These are phyloP conservation scores for Prolemur simus DNA, from an alignment of 2,113 vertebrate species.

Conservation along the genomic window DNA sequence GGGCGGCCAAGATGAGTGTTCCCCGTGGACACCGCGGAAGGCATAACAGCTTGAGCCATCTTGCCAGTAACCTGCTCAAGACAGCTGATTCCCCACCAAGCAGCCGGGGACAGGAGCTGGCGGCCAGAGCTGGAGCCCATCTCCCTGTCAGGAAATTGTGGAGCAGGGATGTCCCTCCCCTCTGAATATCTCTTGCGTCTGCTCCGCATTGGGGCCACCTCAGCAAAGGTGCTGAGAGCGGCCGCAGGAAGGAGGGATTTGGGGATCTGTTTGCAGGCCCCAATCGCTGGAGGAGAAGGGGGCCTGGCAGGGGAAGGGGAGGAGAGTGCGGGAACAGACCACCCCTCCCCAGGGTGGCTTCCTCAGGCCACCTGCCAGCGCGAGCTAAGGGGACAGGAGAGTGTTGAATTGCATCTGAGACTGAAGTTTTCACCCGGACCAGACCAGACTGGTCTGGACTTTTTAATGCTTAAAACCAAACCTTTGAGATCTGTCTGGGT, in stretches of 20 bases:
- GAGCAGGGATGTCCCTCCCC: not conserved
- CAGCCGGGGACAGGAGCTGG: not conserved
- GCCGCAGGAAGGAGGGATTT: not conserved
- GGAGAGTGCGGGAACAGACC: not conserved
- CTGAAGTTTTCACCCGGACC: not conserved
- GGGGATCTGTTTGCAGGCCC: not conserved
- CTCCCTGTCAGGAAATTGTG: not conserved
- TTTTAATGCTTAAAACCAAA: not conserved
- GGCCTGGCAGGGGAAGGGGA: too few species aligned
- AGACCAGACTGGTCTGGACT: not conserved
- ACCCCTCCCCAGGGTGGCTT: not conserved
- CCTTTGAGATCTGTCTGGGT: not conserved
- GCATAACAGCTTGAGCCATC: not conserved
- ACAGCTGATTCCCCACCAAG: not conserved
- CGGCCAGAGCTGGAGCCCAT: not conserved
- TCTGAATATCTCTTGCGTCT: rapidly evolving
- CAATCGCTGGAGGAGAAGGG: not conserved
- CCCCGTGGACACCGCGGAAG: not conserved
- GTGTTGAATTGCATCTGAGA: not conserved
- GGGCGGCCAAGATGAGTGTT: not conserved
- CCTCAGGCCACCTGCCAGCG: not conserved
- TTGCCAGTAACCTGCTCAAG: not conserved
- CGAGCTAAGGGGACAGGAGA: not conserved
- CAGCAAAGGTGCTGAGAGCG: not conserved
- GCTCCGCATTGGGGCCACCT: rapidly evolving